Evolutionary conservation across 1,140 invertebrate species (phyloP).

Genomic region (Drosophila ohnishii): DNA sequence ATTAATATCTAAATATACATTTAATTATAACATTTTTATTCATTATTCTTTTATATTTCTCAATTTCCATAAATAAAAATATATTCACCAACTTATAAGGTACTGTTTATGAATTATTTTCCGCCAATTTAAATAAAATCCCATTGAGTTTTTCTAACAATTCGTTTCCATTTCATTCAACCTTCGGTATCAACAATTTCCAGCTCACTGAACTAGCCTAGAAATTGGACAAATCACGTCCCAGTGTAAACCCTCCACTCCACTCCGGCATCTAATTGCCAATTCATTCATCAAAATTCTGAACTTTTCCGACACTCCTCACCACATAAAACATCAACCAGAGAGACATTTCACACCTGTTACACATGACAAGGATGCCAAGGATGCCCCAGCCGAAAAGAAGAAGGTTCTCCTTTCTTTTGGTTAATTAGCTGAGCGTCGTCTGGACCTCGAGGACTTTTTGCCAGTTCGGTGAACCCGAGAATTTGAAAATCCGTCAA

Average conservation of each 20-base stretch:
- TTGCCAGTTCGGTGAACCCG: constrained; percentile 68
- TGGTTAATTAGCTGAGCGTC: constrained; percentile 62
- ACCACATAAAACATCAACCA: constrained; percentile 23
- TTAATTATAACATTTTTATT: background rate
- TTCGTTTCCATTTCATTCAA: constrained; percentile 7
- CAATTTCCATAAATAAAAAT: background rate
- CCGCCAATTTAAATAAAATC: background rate
- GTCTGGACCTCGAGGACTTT: constrained; percentile 37
- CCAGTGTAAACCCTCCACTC: too few species aligned
- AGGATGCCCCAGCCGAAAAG: constrained; percentile 12
- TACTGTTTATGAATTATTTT: background rate
- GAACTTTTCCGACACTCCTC: constrained; percentile 29
- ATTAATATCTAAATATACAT: accelerated
- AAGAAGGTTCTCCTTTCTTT: constrained; percentile 17
- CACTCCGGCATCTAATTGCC: constrained; percentile 23
- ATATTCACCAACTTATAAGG: background rate
- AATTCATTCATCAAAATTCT: constrained; percentile 46
- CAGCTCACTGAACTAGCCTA: constrained; percentile 14
- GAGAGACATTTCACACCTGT: constrained; percentile 59
- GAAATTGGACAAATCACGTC: constrained; percentile 3
- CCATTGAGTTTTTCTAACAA: background rate
- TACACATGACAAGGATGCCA: constrained; percentile 46
- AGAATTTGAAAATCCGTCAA: constrained; percentile 45
- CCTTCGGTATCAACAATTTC: constrained; percentile 13
- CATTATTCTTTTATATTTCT: background rate